Base-by-base conservation (phyloP, 1,140 invertebrate species). In the Helicoverpa zea region DNA sequence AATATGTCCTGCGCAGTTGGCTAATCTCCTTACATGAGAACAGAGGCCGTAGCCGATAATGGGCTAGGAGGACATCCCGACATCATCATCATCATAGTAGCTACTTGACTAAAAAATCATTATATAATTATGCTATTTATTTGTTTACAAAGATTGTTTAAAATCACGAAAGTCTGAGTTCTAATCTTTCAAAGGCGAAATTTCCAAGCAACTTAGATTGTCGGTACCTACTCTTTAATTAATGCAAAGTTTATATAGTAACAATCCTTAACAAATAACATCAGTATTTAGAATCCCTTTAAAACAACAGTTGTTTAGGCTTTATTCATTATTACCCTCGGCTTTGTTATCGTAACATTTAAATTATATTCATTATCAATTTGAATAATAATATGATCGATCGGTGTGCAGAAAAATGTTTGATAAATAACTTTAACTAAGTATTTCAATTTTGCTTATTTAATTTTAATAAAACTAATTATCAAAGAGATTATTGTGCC, bases 301-400 rank as follows among this genome's bases (percentile, higher is more conserved):
- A 30, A 54, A 70, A 70, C n/a, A 70, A 70, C 51, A 70, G 18
- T 52, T n/a, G n/a, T 66, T 66, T 14, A 47, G 16, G 63, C 58
- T 56, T 18, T 16, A 56, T 56, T 43, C 30, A 35, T 43, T 30
- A 35, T 35, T 35, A 63, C 13, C 61, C 35, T 63, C 35, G 61
- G 18, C 29, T 63, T 63, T 35, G 61, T 63, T 63, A 43, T 14
- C 13, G 4, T 63, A 35, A 63, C 61, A n/a, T 63, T 63, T 63
- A 43, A 63, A 63, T 61, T 5, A 43, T 43, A 43, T 43, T 43
- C 4, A 43, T 43, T 43, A 43, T 9, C 18, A 58, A 23, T 18
- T 58, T 58, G 5, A 58, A 63, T 30, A 61, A 30, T 29, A 61
- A 61, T 63, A 63, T 43, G 10, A 5, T 29, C 18, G 1, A 63